Conservation (phyloP, 1,140 invertebrate genomes). For the Cotesia chilonis region DNA sequence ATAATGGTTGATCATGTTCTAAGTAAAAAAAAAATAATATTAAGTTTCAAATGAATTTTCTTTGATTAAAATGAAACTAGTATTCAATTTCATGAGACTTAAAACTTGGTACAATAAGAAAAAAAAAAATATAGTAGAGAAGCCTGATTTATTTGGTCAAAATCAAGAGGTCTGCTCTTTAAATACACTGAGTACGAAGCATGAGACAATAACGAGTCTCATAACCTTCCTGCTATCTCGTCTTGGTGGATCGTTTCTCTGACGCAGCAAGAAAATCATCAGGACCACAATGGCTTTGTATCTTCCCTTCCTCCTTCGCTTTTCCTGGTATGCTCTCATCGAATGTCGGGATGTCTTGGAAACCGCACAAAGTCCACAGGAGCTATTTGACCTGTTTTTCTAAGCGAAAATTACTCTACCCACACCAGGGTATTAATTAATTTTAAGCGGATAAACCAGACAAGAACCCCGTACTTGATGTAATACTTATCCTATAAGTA, state of each 20-base stretch:
- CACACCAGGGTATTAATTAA: slow-evolving; percentile 19
- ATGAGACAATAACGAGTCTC: slow-evolving; percentile 27
- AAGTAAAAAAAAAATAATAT: too few species aligned
- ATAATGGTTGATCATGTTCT: too few species aligned
- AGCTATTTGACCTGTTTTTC: not conserved
- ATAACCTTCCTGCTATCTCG: slow-evolving; percentile 34
- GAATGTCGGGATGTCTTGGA: not conserved
- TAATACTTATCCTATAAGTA: too few species aligned
- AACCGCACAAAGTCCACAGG: slow-evolving; percentile 9
- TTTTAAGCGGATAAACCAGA: slow-evolving; percentile 12
- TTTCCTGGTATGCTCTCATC: too few species aligned
- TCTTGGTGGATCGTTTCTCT: slow-evolving; percentile 23
- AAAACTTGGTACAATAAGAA: too few species aligned
- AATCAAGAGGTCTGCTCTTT: slow-evolving; percentile 5
- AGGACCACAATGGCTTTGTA: slow-evolving; percentile 26
- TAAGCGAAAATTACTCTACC: slow-evolving; percentile 11
- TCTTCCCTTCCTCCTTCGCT: not conserved
- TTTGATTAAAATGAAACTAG: too few species aligned
- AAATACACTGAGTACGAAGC: not conserved
- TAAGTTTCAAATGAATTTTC: too few species aligned
- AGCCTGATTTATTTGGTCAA: too few species aligned
- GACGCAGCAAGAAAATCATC: slow-evolving; percentile 18
- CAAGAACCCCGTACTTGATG: not conserved
- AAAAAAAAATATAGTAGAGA: too few species aligned
- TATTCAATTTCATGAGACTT: too few species aligned